Evolutionary conservation across 1,140 invertebrate species (phyloP), one percentile per base, ranked within the genome.

Genomic region (Pentalonia nigronervosa): DNA sequence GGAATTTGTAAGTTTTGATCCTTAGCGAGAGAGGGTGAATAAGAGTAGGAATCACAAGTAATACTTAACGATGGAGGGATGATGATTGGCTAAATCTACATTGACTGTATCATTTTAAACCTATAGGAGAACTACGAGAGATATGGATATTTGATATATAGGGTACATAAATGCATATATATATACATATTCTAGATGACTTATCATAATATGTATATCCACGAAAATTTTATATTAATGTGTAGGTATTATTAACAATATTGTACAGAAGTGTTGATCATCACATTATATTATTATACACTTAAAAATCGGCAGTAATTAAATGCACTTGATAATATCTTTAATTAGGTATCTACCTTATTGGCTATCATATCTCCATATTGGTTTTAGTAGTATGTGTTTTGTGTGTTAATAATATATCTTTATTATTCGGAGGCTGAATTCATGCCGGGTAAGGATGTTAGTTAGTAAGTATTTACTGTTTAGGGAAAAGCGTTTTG

Each of bases 391-490:
- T n/a, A n/a, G 14, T n/a, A 30, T 11, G 30, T 17, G 30, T 17
- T 34, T 3, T 34, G 30, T 76, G 60, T 76, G 30, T 34, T 76
- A n/a, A 34, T 76, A 76, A 67, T 67, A 20, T 25, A 67, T 67
- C 60, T 67, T 4, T 76, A 6, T 76, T 76, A 76, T 76, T 76
- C 14, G 14, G 30, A 17, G 14, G 14, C 60, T 76, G 60, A 17
- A 76, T n/a, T 76, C n/a, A n/a, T n/a, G 60, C 7, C n/a, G 25
- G 60, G 60, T n/a, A n/a, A 76, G 60, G n/a, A 76, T 76, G 60
- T 76, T 76, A 76, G 30, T 76, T n/a, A 76, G n/a, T 76, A 76
- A 76, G 30, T 76, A 76, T 76, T 76, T 76, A 76, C 60, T 67
- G 11, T 67, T 67, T 30, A n/a, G 30, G 60, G 30, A n/a, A 76